phyloP scores from a whole-genome alignment of 2,797 vertebrate genomes.

The Cyclopterus lumpus region DNA sequence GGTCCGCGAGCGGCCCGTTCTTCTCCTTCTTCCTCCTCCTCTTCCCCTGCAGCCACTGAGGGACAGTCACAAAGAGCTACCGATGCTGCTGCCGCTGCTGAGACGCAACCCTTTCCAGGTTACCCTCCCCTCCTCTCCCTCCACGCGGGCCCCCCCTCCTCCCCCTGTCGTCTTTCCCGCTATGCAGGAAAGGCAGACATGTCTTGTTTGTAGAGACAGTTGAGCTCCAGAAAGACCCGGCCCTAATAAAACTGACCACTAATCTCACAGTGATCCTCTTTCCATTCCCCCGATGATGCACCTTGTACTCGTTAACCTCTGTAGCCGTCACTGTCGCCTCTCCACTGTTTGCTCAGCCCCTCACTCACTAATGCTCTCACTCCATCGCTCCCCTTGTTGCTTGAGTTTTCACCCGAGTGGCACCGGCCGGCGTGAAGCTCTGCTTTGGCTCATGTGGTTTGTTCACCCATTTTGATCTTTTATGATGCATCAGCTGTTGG shows the following conservation, averaged over 20 bases:
- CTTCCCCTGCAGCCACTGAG: conserved; percentile 79
- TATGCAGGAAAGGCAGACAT: conserved; percentile 22
- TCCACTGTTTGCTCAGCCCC: conserved; percentile 36
- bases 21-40: conserved; percentile 71
- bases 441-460: conserved; percentile 49
- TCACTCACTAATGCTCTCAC: conserved; percentile 46
- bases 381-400: conserved; percentile 53
- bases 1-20: conserved; percentile 81
- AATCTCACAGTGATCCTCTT: conserved; percentile 52
- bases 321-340: conserved; percentile 20
- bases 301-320: conserved; percentile 42
- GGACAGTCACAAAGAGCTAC: conserved; percentile 83
- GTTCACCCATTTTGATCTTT: conserved; percentile 27
- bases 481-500: conserved; percentile 3
- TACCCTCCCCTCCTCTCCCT: conserved; percentile 63
- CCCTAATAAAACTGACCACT: conserved; percentile 56
- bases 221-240: conserved; percentile 33
- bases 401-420: conserved; percentile 67
- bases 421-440: conserved; percentile 56
- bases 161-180: conserved; percentile 28
- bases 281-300: conserved; percentile 41
- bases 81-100: conserved; percentile 78
- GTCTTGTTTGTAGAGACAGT: conserved; percentile 36
- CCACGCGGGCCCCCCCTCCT: conserved; percentile 29
- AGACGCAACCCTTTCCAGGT: conserved; percentile 88